Base-by-base conservation (phyloP, 2,113 vertebrate genomes). In the Lasiurus cinereus region DNA sequence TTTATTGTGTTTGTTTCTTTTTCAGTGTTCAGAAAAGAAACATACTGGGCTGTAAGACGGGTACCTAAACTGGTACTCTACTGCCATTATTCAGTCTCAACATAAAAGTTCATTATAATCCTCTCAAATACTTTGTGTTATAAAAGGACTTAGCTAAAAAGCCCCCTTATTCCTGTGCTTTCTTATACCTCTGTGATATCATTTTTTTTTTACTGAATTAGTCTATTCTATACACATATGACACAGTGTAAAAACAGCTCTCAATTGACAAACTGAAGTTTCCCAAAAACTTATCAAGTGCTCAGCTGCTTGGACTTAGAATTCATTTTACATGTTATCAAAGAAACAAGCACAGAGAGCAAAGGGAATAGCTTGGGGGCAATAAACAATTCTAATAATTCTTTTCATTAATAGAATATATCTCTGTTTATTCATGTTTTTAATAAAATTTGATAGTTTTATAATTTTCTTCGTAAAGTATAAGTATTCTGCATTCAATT, bases 11-110 rank as follows among this genome's bases (percentile, higher is more conserved):
- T 33, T 82, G 8, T 48, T 2, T 83, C 29, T 67, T 88, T 88
- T 86, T 76, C 22, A 54, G 19, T 67, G 18, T 72, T 56, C 29
- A 50, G 18, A n/a, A n/a, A 94, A 96, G 36, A 22, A 87, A 54
- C 12, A 66, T n/a, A n/a, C 6, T 54, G 3, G 19, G 15, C 12
- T 70, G 0, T 43, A 33, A 50, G 33, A 72, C 86, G 86, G 78
- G 48, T 7, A 78, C 18, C 74, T 59, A 43, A 83, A 43, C 13
- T n/a, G 79, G 29, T 10, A 67, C 8, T 50, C 36, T 36, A 1
- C 9, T 92, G 18, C 31, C 14, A 59, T 83, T 78, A 73, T 59
- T 73, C 64, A 73, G 21, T 87, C 6, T 52, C 52, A 92, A 24
- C 3, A 78, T 36, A 33, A 59, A 93, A 72, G 36, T 70, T 77